phyloP scores from a whole-genome alignment of 2,113 vertebrate genomes.

The Hiodon alosoides region DNA sequence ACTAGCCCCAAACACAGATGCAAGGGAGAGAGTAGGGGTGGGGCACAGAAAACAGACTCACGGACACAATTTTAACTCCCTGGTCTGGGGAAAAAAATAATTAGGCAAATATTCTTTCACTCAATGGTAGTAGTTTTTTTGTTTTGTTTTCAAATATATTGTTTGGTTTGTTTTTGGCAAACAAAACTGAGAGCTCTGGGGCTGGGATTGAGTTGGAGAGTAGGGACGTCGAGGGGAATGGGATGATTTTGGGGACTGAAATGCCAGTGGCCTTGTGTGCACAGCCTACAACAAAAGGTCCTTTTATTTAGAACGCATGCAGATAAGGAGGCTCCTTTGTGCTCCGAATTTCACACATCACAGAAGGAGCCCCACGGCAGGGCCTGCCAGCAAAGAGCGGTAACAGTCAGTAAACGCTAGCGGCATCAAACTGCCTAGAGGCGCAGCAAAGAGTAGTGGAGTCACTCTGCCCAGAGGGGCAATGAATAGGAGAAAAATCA shows the following conservation, averaged over 20 bases:
- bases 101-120: neutral
- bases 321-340: conserved; percentile 67
- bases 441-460: conserved; percentile 12
- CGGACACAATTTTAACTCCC: neutral
- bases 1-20: no score
- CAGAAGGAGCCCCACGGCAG: conserved; percentile 56
- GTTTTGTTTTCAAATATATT: neutral
- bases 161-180: neutral
- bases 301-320: conserved; percentile 66
- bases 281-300: conserved; percentile 63
- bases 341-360: conserved; percentile 62
- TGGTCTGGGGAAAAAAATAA: neutral
- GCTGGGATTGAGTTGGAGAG: neutral
- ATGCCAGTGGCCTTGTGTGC: conserved; percentile 66
- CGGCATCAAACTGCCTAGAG: conserved; percentile 37
- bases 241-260: conserved; percentile 46
- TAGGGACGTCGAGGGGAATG: neutral
- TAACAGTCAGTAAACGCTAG: neutral
- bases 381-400: conserved; percentile 35
- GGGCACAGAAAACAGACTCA: no score
- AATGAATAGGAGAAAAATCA: no score
- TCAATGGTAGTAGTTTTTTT: no score
- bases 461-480: neutral
- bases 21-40: no score
- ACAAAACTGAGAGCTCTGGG: conserved; percentile 26